Evolutionary conservation across 2,888 invertebrate genomes (phyloP), one percentile per base, ranked within the genome.

Genomic region (Eristalis pertinax): DNA sequence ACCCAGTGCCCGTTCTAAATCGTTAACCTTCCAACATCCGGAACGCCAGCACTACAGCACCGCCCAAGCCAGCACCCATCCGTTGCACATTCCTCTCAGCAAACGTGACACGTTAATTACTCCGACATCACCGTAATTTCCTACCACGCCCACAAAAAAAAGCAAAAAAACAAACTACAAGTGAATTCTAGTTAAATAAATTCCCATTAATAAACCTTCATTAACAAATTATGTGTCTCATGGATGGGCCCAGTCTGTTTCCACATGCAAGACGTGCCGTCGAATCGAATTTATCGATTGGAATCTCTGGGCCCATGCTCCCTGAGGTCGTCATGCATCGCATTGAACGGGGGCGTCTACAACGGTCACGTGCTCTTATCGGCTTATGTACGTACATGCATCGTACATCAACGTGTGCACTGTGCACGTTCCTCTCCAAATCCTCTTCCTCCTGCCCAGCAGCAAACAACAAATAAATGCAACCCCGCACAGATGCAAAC

Each of bases 361-460:
- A 8, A 38, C 35, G 19, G 75, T 75, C 75, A 75, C 75, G 75
- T 75, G 65, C 65, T 58, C 50, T 50, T 50, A 50, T 50, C 19
- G 50, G 50, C 50, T 50, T 50, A 50, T 50, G 50, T 50, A 50
- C 50, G 50, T 50, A 50, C 50, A 50, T 50, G 19, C 50, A 19
- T 19, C 19, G 50, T 19, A 50, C 50, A 19, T 50, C 50, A 50
- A 19, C 50, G 50, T 50, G 50, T 50, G 50, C 50, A 50, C 19
- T 50, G 50, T 50, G 50, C 50, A 50, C 19, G 50, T 19, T 50
- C 19, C 50, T 50, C 43, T 32, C 32, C 50, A 4, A 19, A 19
- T 19, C 8, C n/a, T 19, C 50, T 1, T 8, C 50, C 50, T 8
- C 19, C 19, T 50, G 19, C 4, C 0, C 50, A 43, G 4, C n/a